phyloP scores from a whole-genome alignment of 2,888 invertebrate species.

The Metopia argyrocephala region DNA sequence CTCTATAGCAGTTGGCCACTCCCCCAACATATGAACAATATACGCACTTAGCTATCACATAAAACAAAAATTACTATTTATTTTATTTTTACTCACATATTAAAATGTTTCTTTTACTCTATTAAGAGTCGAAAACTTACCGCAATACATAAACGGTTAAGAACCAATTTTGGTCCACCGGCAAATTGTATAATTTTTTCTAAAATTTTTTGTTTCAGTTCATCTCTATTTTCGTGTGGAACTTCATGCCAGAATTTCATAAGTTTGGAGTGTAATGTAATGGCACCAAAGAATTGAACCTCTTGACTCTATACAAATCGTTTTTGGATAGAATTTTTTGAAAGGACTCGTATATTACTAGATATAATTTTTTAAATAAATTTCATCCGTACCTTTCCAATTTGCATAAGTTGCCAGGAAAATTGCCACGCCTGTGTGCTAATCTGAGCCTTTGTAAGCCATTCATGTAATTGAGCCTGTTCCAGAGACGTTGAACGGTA shows the following conservation, averaged over 20 bases:
- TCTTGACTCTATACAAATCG: constrained; percentile 84
- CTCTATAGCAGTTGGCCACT: constrained; percentile 84
- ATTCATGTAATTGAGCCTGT: constrained; percentile 88
- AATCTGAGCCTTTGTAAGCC: constrained; percentile 91
- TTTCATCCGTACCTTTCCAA: constrained; percentile 84
- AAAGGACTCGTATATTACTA: background rate
- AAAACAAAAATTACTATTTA: background rate
- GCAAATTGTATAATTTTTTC: constrained; percentile 88
- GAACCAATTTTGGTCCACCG: constrained; percentile 90
- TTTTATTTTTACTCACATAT: background rate
- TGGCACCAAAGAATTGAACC: constrained; percentile 96
- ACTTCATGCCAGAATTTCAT: constrained; percentile 93
- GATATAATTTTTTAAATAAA: background rate
- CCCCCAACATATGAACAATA: constrained; percentile 83
- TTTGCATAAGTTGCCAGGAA: constrained; percentile 92
- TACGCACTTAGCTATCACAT: constrained; percentile 88
- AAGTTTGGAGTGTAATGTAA: constrained; percentile 92
- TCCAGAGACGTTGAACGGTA: constrained; percentile 80
- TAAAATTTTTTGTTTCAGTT: constrained; percentile 87
- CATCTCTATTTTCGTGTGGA: constrained; percentile 87
- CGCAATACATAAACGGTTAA: constrained; percentile 91
- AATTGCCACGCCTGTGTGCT: constrained; percentile 95
- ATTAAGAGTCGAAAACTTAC: constrained; percentile 80
- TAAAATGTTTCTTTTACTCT: too few relatives aligned
- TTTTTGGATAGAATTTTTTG: background rate